Conservation (phyloP, 2,113 vertebrate genomes). For the Equus przewalskii region DNA sequence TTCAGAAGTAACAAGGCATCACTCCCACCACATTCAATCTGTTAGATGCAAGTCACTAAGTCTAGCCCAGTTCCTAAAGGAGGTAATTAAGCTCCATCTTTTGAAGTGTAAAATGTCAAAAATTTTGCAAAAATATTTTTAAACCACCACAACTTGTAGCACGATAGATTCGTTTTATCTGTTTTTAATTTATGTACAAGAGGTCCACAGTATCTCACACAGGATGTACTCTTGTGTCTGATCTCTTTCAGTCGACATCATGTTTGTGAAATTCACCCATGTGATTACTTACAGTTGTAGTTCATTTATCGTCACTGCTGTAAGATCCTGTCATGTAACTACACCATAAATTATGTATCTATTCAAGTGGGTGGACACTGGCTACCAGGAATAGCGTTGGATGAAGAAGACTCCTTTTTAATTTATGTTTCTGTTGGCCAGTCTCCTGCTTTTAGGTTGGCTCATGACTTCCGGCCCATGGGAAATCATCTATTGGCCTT, state of each 20-base stretch:
- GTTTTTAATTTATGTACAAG: neutral
- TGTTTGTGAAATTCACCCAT: neutral
- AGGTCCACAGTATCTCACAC: neutral
- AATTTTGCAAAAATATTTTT: neutral
- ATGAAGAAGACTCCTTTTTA: neutral
- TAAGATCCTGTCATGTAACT: too few relatives aligned
- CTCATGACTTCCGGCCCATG: neutral
- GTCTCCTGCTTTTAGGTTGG: neutral
- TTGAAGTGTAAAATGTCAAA: neutral
- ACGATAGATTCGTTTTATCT: neutral
- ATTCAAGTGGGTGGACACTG: neutral
- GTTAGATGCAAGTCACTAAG: neutral
- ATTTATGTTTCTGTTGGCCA: neutral
- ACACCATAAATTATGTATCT: neutral
- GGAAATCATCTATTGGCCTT: neutral
- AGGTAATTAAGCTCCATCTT: neutral
- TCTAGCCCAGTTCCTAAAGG: neutral
- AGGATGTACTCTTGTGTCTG: neutral
- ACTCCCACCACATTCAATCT: neutral
- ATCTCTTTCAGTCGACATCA: too few relatives aligned
- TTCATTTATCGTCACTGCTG: neutral
- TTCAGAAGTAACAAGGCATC: neutral
- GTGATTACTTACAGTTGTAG: too few relatives aligned
- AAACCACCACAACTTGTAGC: neutral
- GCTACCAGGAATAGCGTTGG: neutral